Evolutionary conservation across 2,797 vertebrate species (phyloP).

Genomic region (Poecilia gillii): DNA sequence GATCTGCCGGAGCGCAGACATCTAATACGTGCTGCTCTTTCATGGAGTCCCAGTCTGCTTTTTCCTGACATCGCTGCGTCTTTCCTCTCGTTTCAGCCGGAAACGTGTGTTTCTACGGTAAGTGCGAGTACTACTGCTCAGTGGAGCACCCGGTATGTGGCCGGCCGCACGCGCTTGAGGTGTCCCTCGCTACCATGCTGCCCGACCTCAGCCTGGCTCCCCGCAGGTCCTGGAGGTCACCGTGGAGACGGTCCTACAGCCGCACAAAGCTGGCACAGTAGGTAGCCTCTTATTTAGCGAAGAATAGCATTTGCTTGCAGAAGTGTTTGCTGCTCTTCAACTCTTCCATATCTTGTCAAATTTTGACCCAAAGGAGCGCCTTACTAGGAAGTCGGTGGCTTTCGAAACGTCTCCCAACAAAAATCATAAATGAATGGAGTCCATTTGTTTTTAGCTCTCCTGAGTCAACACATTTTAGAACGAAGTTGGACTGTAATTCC

Average conservation of each 20-base stretch:
- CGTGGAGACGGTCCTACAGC: constrained; percentile 93
- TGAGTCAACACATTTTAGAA: background rate
- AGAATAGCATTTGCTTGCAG: background rate
- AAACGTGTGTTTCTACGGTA: constrained; percentile 91
- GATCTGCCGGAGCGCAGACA: background rate
- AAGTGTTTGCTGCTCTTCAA: background rate
- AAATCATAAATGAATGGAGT: background rate
- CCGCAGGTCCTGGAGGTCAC: constrained; percentile 90
- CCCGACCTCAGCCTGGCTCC: constrained; percentile 87
- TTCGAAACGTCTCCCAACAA: background rate
- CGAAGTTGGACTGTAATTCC: background rate
- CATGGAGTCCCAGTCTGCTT: background rate
- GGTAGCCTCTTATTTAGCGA: constrained; percentile 34
- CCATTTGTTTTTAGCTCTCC: background rate
- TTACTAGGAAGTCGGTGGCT: background rate
- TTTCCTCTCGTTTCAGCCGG: constrained; percentile 77
- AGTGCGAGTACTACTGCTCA: constrained; percentile 93
- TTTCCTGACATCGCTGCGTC: background rate
- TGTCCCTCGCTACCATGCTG: constrained; percentile 87
- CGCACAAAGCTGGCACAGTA: constrained; percentile 86
- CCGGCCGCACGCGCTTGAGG: constrained; percentile 85
- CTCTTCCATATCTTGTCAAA: background rate
- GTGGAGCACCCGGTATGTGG: constrained; percentile 89
- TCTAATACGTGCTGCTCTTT: background rate
- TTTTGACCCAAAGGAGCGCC: background rate